phyloP scores from a whole-genome alignment of 2,113 vertebrate genomes.

The Cyanocitta stelleri region DNA sequence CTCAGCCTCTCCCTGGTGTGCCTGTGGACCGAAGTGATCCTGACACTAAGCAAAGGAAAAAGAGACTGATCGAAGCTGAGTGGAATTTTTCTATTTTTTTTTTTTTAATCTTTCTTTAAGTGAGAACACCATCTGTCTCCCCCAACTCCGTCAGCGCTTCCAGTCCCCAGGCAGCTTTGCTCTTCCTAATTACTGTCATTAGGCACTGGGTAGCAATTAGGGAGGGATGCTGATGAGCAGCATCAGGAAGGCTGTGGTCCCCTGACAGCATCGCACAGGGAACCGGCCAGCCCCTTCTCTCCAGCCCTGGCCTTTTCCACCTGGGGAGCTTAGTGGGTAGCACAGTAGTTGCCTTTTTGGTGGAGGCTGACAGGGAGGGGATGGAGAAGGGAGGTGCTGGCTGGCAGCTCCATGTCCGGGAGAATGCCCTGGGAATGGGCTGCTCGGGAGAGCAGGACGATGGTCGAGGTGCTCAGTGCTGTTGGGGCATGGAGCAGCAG shows the following conservation, averaged over 20 bases:
- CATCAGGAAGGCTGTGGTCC: conserved; percentile 20
- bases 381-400: background rate
- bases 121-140: conserved; percentile 67
- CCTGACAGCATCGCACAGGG: background rate
- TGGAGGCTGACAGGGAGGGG: background rate
- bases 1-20: background rate
- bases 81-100: background rate
- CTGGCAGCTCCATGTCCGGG: background rate
- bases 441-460: accelerated
- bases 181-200: conserved; percentile 70
- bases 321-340: background rate
- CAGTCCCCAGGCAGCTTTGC: conserved; percentile 58
- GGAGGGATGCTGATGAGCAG: conserved; percentile 51
- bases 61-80: background rate
- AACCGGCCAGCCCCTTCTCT: background rate
- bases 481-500: background rate
- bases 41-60: background rate
- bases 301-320: background rate
- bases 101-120: conserved; percentile 24
- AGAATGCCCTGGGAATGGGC: background rate
- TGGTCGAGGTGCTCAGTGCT: background rate
- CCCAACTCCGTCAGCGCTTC: conserved; percentile 53
- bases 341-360: background rate
- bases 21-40: background rate
- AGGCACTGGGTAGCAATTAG: conserved; percentile 55